Conservation (phyloP, 2,113 vertebrate genomes). For the Cryptotis parvus region DNA sequence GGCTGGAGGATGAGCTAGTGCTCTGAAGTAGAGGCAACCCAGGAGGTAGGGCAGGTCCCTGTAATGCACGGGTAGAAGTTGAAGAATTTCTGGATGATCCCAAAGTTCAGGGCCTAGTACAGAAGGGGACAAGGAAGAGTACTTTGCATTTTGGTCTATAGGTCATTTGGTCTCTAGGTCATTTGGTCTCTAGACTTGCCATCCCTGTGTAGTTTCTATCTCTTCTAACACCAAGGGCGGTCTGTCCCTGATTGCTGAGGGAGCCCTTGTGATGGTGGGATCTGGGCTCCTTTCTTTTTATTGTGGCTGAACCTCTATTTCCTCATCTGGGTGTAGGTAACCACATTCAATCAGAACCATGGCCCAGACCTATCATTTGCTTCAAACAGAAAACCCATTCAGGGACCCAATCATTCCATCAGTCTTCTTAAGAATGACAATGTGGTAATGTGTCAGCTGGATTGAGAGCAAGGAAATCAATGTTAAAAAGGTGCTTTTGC, state of each 20-base stretch:
- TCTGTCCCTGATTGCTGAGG: neutral
- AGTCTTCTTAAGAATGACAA: constrained; percentile 46
- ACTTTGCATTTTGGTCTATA: neutral
- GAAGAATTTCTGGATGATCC: neutral
- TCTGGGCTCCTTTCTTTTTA: neutral
- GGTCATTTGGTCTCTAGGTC: neutral
- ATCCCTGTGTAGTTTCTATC: neutral
- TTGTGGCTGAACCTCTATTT: neutral
- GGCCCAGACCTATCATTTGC: neutral
- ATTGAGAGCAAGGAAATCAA: constrained; percentile 70
- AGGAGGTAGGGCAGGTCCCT: neutral
- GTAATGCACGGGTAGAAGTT: neutral
- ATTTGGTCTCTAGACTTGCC: neutral
- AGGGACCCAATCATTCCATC: neutral
- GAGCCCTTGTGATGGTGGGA: neutral
- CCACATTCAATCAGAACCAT: neutral
- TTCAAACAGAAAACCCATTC: neutral
- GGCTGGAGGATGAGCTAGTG: neutral
- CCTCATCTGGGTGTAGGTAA: neutral
- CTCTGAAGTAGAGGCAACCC: neutral
- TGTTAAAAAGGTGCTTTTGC: constrained; percentile 57
- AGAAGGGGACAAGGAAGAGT: too few species aligned
- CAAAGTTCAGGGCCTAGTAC: neutral
- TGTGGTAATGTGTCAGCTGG: constrained; percentile 55
- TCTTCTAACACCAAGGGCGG: neutral